These are phyloP conservation scores for Anguilla anguilla DNA, from an alignment of 2,797 vertebrate species.

Conservation along the genomic window DNA sequence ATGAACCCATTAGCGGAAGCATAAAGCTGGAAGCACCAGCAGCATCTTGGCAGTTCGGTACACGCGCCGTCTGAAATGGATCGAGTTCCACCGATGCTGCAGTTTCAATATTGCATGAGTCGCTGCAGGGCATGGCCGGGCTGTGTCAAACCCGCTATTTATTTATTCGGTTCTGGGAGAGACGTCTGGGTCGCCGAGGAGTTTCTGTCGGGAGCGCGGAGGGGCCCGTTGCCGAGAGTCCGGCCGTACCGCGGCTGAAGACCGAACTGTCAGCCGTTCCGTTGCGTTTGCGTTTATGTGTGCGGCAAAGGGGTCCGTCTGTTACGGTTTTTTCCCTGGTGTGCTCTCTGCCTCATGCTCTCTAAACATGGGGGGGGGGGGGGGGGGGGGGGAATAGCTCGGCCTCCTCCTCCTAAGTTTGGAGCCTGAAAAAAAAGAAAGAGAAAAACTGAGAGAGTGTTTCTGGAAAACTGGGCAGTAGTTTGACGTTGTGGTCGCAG, in stretches of 20 bases:
- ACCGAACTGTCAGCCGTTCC: neutral
- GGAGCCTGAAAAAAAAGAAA: neutral
- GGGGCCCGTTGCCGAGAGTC: too few relatives aligned
- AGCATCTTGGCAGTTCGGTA: neutral
- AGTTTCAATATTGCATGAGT: neutral
- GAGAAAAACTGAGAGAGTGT: neutral
- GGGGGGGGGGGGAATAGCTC: neutral
- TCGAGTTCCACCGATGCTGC: neutral
- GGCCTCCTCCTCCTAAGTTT: neutral
- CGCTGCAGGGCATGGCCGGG: neutral
- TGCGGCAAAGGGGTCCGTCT: neutral
- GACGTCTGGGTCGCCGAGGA: neutral
- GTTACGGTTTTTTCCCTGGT: neutral
- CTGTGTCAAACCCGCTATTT: neutral
- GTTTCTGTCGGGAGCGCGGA: neutral
- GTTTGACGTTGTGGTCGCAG: constrained; percentile 52
- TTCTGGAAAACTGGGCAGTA: neutral
- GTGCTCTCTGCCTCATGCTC: neutral
- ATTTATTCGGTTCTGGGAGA: neutral
- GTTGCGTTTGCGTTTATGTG: neutral
- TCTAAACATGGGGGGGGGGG: neutral
- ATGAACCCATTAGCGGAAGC: neutral
- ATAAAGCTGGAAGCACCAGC: neutral
- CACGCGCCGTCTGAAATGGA: neutral
- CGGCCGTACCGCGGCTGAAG: neutral